Conservation (phyloP, 2,797 vertebrate genomes). For the Mormyrus proboscirostris region DNA sequence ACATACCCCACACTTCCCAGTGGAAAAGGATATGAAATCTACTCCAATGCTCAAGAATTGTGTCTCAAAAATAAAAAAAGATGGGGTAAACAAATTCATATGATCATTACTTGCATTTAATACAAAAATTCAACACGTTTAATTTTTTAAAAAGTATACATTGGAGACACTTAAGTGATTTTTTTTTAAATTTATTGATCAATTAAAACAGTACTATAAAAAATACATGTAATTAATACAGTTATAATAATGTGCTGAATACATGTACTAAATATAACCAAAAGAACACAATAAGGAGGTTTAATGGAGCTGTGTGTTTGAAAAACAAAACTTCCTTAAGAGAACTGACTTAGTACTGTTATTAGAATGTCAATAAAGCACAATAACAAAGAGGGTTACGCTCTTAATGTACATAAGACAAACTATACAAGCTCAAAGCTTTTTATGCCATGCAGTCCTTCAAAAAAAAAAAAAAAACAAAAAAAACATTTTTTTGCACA, state of each 20-base stretch:
- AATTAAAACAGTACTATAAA: slow-evolving; percentile 63
- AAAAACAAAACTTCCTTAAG: slow-evolving; percentile 43
- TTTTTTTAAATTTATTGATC: slow-evolving; percentile 79
- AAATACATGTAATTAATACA: slow-evolving; percentile 49
- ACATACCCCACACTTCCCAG: background rate
- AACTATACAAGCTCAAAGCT: slow-evolving; percentile 54
- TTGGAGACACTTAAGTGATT: slow-evolving; percentile 51
- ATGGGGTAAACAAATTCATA: background rate
- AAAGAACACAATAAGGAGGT: slow-evolving; percentile 64
- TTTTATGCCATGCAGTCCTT: slow-evolving; percentile 61
- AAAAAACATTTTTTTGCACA: slow-evolving; percentile 19
- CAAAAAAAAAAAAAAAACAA: slow-evolving; percentile 24
- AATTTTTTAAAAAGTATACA: background rate
- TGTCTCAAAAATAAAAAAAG: background rate
- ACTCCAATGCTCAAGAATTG: background rate
- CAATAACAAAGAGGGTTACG: slow-evolving; percentile 46
- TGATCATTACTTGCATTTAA: background rate
- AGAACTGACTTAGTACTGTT: slow-evolving; percentile 46
- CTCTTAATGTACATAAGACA: slow-evolving; percentile 46
- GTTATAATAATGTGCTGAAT: slow-evolving; percentile 51
- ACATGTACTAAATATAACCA: slow-evolving; percentile 61
- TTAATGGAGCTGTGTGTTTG: slow-evolving; percentile 56
- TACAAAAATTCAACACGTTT: background rate
- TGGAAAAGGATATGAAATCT: background rate
- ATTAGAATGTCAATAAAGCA: slow-evolving; percentile 44